Conservation (phyloP, 2,113 vertebrate species). For the Turnix velox region DNA sequence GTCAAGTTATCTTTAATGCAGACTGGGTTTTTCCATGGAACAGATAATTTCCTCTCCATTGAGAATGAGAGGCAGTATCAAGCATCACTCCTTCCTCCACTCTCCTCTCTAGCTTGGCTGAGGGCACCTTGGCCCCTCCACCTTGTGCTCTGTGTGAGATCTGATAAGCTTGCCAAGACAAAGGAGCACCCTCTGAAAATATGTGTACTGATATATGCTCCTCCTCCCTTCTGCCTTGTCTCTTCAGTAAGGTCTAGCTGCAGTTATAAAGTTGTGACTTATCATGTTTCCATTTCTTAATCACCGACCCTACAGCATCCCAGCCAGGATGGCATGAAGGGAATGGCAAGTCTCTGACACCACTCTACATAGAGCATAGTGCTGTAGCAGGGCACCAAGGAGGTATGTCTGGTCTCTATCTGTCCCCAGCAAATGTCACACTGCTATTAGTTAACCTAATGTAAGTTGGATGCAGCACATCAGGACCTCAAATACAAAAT, state of each 20-base stretch:
- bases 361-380: rapidly evolving
- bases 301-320: neutral
- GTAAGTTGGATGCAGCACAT: neutral
- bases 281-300: neutral
- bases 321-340: rapidly evolving
- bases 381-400: rapidly evolving
- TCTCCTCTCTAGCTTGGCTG: neutral
- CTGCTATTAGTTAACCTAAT: neutral
- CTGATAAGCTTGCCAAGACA: neutral
- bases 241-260: neutral
- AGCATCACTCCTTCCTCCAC: neutral
- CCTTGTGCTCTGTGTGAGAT: neutral
- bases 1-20: neutral
- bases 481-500: neutral
- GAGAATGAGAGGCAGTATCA: rapidly evolving
- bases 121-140: neutral
- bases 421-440: rapidly evolving
- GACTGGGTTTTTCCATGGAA: neutral
- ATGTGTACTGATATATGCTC: neutral
- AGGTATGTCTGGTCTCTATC: neutral
- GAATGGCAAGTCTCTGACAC: neutral
- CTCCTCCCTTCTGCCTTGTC: rapidly evolving
- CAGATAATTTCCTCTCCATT: rapidly evolving
- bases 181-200: neutral
- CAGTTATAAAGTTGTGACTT: neutral